Conservation (phyloP, 2,113 vertebrate genomes). For the Alosa alosa region DNA sequence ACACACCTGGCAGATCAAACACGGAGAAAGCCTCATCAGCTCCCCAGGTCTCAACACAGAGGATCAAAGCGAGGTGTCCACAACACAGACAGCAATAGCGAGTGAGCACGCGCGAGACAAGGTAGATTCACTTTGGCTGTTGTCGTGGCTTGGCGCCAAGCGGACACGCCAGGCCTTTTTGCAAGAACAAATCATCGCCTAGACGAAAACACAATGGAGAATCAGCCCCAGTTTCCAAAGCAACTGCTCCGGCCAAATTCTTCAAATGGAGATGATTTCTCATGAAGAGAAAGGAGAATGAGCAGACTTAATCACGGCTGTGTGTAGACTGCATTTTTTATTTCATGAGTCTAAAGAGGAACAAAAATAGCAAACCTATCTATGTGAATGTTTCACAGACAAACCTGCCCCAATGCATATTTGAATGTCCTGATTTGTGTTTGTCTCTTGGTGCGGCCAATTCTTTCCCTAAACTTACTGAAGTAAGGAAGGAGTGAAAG, state of each 20-base stretch:
- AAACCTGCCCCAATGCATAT: too few relatives aligned
- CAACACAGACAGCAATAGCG: conserved; percentile 6
- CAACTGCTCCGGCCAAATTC: not conserved
- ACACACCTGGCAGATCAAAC: conserved; percentile 38
- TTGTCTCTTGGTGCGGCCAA: too few relatives aligned
- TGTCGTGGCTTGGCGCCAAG: not conserved
- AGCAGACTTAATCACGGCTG: too few relatives aligned
- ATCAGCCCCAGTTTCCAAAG: not conserved
- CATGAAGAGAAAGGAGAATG: not conserved
- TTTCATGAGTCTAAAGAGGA: too few relatives aligned
- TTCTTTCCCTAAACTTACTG: too few relatives aligned
- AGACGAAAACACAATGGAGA: not conserved
- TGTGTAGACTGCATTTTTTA: too few relatives aligned
- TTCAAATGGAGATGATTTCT: not conserved
- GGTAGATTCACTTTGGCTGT: not conserved
- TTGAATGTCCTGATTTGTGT: too few relatives aligned
- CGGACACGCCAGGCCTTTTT: not conserved
- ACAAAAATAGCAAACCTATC: too few relatives aligned
- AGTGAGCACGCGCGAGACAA: not conserved
- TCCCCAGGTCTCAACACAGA: conserved; percentile 23
- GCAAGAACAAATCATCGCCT: not conserved
- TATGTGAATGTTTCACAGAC: too few relatives aligned
- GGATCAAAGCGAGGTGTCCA: conserved; percentile 25
- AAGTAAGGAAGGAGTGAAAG: too few relatives aligned
- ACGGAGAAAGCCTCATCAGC: not conserved